Evolutionary conservation across 2,113 vertebrate genomes (phyloP), one percentile per base, ranked within the genome.

Genomic region (Gasterosteus nipponicus): DNA sequence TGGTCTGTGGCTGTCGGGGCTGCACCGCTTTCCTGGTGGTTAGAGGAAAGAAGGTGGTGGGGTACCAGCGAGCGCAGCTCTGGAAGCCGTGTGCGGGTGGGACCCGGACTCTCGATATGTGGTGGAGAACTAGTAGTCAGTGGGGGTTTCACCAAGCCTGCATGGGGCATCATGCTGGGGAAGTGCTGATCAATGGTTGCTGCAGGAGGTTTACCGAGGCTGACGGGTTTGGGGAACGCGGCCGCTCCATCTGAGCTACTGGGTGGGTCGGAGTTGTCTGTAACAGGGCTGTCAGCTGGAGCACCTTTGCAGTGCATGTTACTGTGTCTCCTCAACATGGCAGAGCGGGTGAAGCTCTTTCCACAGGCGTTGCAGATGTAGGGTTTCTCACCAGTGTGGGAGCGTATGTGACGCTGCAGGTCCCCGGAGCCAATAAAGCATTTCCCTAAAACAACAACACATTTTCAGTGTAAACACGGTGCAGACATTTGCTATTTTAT

Each of bases 381-480:
- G 0, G 98, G 98, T 69, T 97, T 96, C 87, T 99, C 98, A 38
- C 98, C 98, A 0, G 98, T 98, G 77, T 98, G 98, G 0, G 96
- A 97, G 35, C 97, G 92, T 51, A 97, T 93, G 0, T 99, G 98
- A 29, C 98, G 93, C 66, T 95, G 96, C 61, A 99, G 94, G 88
- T 99, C 97, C 1, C 97, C 97, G 0, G 97, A 98, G 19, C 96
- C 96, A 3, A 95, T 95, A 29, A 99, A 99, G 42, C 96, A 93
- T 39, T 98, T 98, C 2, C 96, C 97, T 99, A 4, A 29, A 41
- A 69, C 58, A 67, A 72, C 38, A 78, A 79, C 0, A 83, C 44
- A 75, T n/a, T 57, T 3, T 4, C 2, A 64, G 18, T 42, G 12
- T 63, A 31, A 68, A 57, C 38, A 75, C 10, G 9, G 7, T 51